Conservation (phyloP, 2,888 invertebrate genomes). For the Notodonta dromedarius region DNA sequence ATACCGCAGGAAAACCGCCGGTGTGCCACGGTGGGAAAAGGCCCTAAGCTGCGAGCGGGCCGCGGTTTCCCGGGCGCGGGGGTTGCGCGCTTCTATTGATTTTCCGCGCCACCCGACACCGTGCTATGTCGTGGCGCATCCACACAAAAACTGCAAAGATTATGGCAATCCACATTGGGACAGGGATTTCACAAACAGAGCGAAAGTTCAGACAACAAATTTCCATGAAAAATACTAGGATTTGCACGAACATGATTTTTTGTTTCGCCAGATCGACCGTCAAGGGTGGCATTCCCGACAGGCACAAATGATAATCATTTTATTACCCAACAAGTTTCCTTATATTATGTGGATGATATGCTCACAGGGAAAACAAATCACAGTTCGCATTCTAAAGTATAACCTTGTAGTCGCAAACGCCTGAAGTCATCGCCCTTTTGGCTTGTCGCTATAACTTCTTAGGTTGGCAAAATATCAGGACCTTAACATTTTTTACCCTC, state of each 20-base stretch:
- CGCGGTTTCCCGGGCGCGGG: constrained; percentile 24
- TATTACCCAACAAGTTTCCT: background rate
- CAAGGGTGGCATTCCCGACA: background rate
- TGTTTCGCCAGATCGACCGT: background rate
- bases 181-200: background rate
- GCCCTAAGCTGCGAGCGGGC: constrained; percentile 40
- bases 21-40: constrained; percentile 11
- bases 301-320: background rate
- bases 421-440: background rate
- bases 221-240: constrained; percentile 6
- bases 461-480: background rate
- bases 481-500: background rate
- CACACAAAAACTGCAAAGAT: constrained; percentile 38
- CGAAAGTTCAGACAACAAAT: constrained; percentile 13
- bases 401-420: background rate
- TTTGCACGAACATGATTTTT: background rate
- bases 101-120: constrained; percentile 54
- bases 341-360: background rate
- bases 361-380: constrained; percentile 1
- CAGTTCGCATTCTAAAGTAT: background rate
- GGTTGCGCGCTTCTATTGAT: constrained; percentile 81
- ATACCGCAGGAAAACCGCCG: too few species aligned
- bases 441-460: background rate
- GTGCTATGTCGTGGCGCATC: constrained; percentile 53
- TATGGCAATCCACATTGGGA: constrained; percentile 24